Evolutionary conservation across 2,888 invertebrate genomes (phyloP), one percentile per base, ranked within the genome.

Genomic region (Pollenia griseotomentosa): DNA sequence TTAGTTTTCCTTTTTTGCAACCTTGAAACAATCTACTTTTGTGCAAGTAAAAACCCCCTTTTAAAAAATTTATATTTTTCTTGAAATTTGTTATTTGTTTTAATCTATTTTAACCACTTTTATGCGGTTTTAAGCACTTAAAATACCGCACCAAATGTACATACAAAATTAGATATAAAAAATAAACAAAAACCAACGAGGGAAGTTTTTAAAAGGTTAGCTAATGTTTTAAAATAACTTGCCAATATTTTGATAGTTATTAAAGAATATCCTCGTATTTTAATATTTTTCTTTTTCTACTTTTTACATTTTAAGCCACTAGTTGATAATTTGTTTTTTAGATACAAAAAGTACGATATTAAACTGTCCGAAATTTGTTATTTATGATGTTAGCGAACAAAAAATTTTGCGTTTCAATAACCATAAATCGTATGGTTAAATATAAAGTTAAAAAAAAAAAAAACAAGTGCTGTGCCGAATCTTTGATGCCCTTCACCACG

Each of bases 301-400:
- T 42, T n/a, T 73, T 59, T 59, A 44, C 10, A 73, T 73, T 46
- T 57, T 16, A 59, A 57, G 73, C 59, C 73, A 73, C 73, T 59
- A 73, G 73, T 73, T 73, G 73, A 73, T 73, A 73, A 59, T 73
- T 73, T 73, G 73, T 59, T 59, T 73, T 8, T 33, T 12, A 73
- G 57, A 73, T 73, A 73, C 33, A 73, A 71, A 73, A 23, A 55
- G 46, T 70, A 19, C 46, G 23, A 71, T 71, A 59, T 73, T 46
- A 73, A 59, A 59, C 44, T 57, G 73, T 73, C 73, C 23, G 23
- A 73, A 73, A 42, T 57, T 57, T 19, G 71, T 71, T 73, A 73
- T 73, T 73, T 73, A 73, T 73, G 57, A 59, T 59, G 46, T 73
- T 19, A 73, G 48, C 46, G 10, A 59, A n/a, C 23, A 23, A 59